Evolutionary conservation across 2,113 vertebrate genomes (phyloP).

Genomic region (Sinocyclocheilus grahami): DNA sequence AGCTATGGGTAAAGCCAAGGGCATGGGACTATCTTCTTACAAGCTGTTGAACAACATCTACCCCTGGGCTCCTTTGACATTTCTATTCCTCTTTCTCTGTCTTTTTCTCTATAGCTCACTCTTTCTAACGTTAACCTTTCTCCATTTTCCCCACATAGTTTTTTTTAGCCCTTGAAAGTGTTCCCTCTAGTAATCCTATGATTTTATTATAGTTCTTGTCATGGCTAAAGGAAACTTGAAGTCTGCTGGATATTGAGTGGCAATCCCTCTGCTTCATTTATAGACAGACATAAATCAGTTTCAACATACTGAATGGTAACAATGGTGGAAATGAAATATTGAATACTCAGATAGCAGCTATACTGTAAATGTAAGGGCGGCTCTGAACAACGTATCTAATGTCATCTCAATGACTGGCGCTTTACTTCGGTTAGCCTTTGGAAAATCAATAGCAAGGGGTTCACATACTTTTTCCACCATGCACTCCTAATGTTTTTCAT

Average conservation of each 20-base stretch:
- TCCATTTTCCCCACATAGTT: background rate
- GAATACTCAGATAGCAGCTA: background rate
- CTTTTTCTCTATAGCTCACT: background rate
- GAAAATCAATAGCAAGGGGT: background rate
- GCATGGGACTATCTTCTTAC: slow-evolving; percentile 46
- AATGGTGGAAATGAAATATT: background rate
- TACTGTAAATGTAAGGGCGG: background rate
- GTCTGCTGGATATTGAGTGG: slow-evolving; percentile 1
- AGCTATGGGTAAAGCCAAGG: slow-evolving; percentile 50
- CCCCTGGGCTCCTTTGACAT: slow-evolving; percentile 16
- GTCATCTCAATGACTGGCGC: background rate
- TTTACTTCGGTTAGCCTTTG: background rate
- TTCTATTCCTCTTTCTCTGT: background rate
- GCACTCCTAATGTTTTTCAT: too few relatives aligned
- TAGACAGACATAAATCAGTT: background rate
- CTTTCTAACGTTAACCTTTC: slow-evolving; percentile 7
- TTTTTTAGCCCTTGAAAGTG: slow-evolving; percentile 43
- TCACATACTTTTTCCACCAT: background rate
- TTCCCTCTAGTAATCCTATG: slow-evolving; percentile 25
- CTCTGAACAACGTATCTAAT: background rate
- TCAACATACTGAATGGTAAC: background rate
- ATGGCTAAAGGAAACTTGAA: background rate
- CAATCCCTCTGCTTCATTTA: slow-evolving; percentile 31
- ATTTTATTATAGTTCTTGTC: background rate
- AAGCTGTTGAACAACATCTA: slow-evolving; percentile 50